Evolutionary conservation across 2,888 invertebrate species (phyloP), one percentile per base, ranked within the genome.

Genomic region (Chelonus formosanus): DNA sequence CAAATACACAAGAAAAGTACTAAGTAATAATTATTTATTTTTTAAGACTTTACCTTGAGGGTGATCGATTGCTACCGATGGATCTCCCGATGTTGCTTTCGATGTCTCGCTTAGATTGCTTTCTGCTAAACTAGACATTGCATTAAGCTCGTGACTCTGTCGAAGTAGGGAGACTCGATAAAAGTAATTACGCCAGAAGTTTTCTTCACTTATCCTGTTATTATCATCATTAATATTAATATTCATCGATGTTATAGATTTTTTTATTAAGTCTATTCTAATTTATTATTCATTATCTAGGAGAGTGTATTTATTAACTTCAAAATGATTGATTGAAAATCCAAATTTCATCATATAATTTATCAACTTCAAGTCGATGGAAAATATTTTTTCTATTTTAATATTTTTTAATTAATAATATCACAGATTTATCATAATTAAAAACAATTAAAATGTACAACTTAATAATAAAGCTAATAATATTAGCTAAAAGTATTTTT

Each of bases 151-250:
- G 84, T 93, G 95, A 76, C 97, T 97, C 88, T 99, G 98, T 84
- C 97, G 96, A 84, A 99, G 95, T 78, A 99, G 91, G 78, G 96
- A 97, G 76, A 99, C 95, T 84, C 99, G 94, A 88, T 99, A 99
- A 88, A 99, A 99, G 85, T 99, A 99, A 89, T 99, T 99, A 84
- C 97, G 91, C 99, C 99, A 99, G 88, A 99, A 99, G 84, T 94
- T 93, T 86, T 98, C 97, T 88, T 99, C 99, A 80, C 92, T 93
- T 85, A 96, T 94, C 78, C 95, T 94, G 86, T 61, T 86, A 85
- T 63, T 43, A 20, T 45, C 8, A 43, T n/a, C 44, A 31, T 43
- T 31, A 58, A 20, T 20, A 20, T 20, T 20, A 20, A 20, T 20
- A 20, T 20, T 20, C n/a, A n/a, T n/a, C 20, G 20, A 34, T 45